Conservation (phyloP, 2,888 invertebrate species). For the Chromoteleia sp. region DNA sequence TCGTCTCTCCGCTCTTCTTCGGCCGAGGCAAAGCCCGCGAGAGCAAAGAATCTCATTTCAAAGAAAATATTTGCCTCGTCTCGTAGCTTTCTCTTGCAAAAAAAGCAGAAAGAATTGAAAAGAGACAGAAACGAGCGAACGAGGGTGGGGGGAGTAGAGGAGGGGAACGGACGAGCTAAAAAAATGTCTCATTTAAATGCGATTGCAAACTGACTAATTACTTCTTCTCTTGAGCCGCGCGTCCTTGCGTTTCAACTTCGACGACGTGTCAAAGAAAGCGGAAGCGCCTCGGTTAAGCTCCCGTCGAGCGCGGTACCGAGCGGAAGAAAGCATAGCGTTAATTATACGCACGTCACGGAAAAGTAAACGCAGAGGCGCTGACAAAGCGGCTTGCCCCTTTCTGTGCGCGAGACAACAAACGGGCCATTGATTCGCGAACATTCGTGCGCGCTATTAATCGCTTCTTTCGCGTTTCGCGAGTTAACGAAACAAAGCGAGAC, state of each 20-base stretch:
- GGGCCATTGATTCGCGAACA: too few species aligned
- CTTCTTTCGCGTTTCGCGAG: too few species aligned
- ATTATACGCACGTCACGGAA: slow-evolving; percentile 48
- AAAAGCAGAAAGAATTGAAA: not conserved
- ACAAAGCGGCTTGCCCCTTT: slow-evolving; percentile 16
- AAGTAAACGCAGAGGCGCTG: slow-evolving; percentile 26
- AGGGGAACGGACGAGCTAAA: not conserved
- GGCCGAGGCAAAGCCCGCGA: slow-evolving; percentile 22
- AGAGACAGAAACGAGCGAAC: not conserved
- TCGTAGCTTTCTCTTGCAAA: slow-evolving; percentile 38
- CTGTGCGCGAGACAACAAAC: too few species aligned
- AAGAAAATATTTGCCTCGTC: slow-evolving; percentile 61
- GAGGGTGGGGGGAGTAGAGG: not conserved
- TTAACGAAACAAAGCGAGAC: too few species aligned
- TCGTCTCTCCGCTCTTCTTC: slow-evolving; percentile 49
- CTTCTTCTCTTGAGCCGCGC: slow-evolving; percentile 25
- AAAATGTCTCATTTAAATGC: slow-evolving; percentile 56
- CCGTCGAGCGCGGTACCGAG: slow-evolving; percentile 12
- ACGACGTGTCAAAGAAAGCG: slow-evolving; percentile 53
- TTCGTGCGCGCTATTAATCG: too few species aligned
- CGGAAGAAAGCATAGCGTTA: slow-evolving; percentile 47
- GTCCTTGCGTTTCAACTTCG: slow-evolving; percentile 45
- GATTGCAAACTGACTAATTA: slow-evolving; percentile 62
- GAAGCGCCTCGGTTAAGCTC: slow-evolving; percentile 28
- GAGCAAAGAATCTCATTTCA: slow-evolving; percentile 63